Percentiles rank a stretch among this genome's conserved stretches.
These are phyloP conservation scores for Cephus runcator DNA, from an alignment of 2,888 invertebrate species.

Conservation along the genomic window DNA sequence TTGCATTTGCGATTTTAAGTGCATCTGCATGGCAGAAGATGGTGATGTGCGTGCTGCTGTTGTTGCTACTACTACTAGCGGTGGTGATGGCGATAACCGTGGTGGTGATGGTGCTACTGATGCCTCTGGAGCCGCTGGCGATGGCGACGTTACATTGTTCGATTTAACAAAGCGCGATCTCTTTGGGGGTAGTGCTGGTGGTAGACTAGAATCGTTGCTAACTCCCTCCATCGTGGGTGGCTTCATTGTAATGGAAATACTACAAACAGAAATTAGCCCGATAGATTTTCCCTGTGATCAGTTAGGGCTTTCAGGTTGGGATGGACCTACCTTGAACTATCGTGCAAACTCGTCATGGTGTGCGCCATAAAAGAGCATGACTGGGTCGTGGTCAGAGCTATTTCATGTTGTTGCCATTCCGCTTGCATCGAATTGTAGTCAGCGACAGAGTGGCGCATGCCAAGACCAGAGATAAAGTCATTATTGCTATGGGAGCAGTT, in stretches of 20 bases:
- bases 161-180: conserved; percentile 65
- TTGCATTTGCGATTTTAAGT: conserved; percentile 9
- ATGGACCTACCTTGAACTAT: conserved; percentile 52
- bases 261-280: conserved; percentile 29
- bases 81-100: conserved; percentile 34
- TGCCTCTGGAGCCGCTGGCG: conserved; percentile 25
- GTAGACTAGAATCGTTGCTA: conserved; percentile 62
- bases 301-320: no score
- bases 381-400: conserved; percentile 69
- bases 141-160: conserved; percentile 49
- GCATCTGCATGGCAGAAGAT: conserved; percentile 14
- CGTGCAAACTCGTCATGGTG: conserved; percentile 57
- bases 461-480: conserved; percentile 79
- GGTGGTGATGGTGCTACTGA: conserved; percentile 65
- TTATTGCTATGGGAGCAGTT: conserved; percentile 85
- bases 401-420: conserved; percentile 68
- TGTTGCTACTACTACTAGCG: conserved; percentile 61
- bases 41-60: conserved; percentile 19
- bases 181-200: conserved; percentile 74
- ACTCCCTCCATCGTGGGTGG: conserved; percentile 52
- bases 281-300: background rate
- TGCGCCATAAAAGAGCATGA: conserved; percentile 69
- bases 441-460: conserved; percentile 84
- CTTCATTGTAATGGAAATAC: conserved; percentile 53
- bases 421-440: conserved; percentile 75